Base-by-base conservation (phyloP, 1,140 invertebrate species). In the Eupristina koningsbergeri region DNA sequence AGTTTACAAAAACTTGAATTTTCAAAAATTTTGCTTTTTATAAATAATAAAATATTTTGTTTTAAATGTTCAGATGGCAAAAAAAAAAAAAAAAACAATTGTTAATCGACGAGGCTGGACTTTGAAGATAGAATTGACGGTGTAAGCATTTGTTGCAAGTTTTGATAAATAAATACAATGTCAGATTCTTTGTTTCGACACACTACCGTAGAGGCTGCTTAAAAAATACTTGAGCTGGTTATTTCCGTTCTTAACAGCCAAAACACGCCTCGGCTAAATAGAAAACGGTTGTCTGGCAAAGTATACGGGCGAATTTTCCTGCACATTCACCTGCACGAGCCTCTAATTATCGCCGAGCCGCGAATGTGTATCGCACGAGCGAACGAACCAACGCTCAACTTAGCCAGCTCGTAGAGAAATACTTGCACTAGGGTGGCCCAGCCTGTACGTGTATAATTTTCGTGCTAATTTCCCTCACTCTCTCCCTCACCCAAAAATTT, bases 311-410 rank as follows among this genome's bases (percentile, higher is more conserved):
- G 82, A 73, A 69, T 80, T 84, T 84, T 84, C 67, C 76, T 74
- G 41, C 67, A 67, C 76, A 63, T 74, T 64, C 76, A 50, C 64
- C 47, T 50, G 75, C 36, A 9, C 64, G 22, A 19, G 31, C 64
- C 82, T 84, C 76, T 84, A 84, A 84, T 84, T 79, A 84, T 79
- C 76, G 63, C 39, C 29, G 39, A 84, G 82, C 82, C 76, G 82
- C 82, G 67, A 73, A 58, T 63, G n/a, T 78, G 69, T 78, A 71
- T 76, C 71, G 81, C 74, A 74, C 74, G 61, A 39, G 31, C 31
- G 67, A 61, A 63, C 82, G 53, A 73, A 39, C 53, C 34, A 53
- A 75, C n/a, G 11, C 29, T n/a, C 34, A 69, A 84, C 7, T 84
- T 76, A 84, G 67, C 74, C 76, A 79, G 82, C 39, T 78, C 39